Evolutionary conservation across 2,888 invertebrate species (phyloP).

Genomic region (Drosophila melanosoma): DNA sequence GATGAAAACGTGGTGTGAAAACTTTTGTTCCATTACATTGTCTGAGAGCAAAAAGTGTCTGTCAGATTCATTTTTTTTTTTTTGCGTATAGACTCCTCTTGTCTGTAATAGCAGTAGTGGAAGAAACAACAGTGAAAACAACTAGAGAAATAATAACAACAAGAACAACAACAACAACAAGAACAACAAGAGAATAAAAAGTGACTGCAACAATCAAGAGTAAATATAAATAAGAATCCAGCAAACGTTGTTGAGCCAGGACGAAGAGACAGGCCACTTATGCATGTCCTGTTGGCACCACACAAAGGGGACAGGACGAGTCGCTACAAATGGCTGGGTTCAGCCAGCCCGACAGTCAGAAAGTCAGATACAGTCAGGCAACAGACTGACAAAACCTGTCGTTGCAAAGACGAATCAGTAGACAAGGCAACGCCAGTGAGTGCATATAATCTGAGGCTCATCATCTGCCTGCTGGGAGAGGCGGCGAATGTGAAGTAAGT

Average conservation of each 20-base stretch:
- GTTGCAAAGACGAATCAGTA: conserved; percentile 43
- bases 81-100: conserved; percentile 50
- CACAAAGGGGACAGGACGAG: conserved; percentile 45
- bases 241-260: conserved; percentile 52
- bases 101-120: conserved; percentile 39
- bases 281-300: conserved; percentile 75
- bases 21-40: conserved; percentile 62
- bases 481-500: conserved; percentile 14
- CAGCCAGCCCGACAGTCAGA: conserved; percentile 14
- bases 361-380: conserved; percentile 13
- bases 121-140: conserved; percentile 35
- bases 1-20: conserved; percentile 8
- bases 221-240: conserved; percentile 78
- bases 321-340: conserved; percentile 13
- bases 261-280: conserved; percentile 75
- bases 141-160: conserved; percentile 34
- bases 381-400: conserved; percentile 57
- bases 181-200: conserved; percentile 24
- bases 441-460: conserved; percentile 77
- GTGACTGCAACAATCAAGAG: conserved; percentile 72
- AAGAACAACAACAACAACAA: conserved; percentile 27
- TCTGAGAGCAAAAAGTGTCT: conserved; percentile 52
- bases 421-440: conserved; percentile 69
- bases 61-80: conserved; percentile 25
- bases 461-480: conserved; percentile 44